These are phyloP conservation scores for Leptopterna dolabrata DNA, from an alignment of 2,888 invertebrate genomes.

Conservation along the genomic window DNA sequence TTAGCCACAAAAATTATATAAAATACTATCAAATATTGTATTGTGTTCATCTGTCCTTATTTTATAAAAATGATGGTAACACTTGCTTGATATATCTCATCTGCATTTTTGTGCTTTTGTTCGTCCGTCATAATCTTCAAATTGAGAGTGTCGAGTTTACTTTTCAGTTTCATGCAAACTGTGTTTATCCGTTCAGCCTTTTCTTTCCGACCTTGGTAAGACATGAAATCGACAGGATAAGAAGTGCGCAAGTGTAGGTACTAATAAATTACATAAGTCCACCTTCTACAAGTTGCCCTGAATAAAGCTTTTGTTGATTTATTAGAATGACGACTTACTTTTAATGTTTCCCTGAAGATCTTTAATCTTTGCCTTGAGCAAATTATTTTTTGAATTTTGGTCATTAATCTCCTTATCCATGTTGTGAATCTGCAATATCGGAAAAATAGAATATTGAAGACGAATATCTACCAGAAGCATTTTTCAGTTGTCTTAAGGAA, in stretches of 20 bases:
- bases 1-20: not conserved
- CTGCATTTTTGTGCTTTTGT: slow-evolving; percentile 55
- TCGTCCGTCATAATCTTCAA: slow-evolving; percentile 56
- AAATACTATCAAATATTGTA: too few species aligned
- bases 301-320: too few species aligned
- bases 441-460: not conserved
- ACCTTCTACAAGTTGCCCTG: too few species aligned
- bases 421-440: slow-evolving; percentile 20
- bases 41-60: too few species aligned
- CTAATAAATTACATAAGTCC: slow-evolving; percentile 1
- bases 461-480: too few species aligned
- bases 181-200: slow-evolving; percentile 11
- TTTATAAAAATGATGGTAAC: not conserved
- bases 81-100: slow-evolving; percentile 58
- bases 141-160: slow-evolving; percentile 42
- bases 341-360: slow-evolving; percentile 24
- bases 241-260: too few species aligned
- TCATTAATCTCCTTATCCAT: slow-evolving; percentile 33
- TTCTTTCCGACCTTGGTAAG: not conserved
- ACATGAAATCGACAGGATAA: not conserved
- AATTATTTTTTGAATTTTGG: slow-evolving; percentile 29
- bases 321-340: not conserved
- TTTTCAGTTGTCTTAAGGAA: too few species aligned
- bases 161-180: slow-evolving; percentile 26
- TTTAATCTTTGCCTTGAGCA: slow-evolving; percentile 22